Evolutionary conservation across 2,797 vertebrate species (phyloP).

Genomic region (Rachycentron canadum): DNA sequence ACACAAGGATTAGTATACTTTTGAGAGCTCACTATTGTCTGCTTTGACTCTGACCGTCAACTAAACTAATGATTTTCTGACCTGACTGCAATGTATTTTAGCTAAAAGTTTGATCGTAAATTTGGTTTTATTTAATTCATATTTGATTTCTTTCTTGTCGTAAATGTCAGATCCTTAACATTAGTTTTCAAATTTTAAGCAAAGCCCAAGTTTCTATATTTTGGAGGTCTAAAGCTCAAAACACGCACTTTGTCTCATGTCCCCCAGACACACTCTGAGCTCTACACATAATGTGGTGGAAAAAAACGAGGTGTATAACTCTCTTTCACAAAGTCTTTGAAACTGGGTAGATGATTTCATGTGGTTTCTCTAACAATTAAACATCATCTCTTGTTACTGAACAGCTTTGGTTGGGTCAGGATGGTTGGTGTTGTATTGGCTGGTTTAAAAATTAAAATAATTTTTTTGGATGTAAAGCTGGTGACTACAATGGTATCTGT

Average conservation of each 20-base stretch:
- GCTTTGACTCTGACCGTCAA: background rate
- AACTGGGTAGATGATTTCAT: background rate
- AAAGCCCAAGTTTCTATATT: background rate
- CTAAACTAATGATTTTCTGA: slow-evolving; percentile 1
- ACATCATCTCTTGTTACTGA: slow-evolving; percentile 1
- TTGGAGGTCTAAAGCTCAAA: background rate
- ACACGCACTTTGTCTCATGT: slow-evolving; percentile 42
- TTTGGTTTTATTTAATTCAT: background rate
- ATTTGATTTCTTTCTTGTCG: background rate
- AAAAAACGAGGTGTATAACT: slow-evolving; percentile 15
- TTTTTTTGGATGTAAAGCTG: background rate
- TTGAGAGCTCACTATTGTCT: slow-evolving; percentile 51
- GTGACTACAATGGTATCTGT: slow-evolving; percentile 1
- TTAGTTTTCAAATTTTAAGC: background rate
- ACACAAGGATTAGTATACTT: slow-evolving; percentile 26
- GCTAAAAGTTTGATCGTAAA: background rate
- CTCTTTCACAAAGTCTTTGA: slow-evolving; percentile 3
- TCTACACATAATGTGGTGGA: background rate
- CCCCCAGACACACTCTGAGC: slow-evolving; percentile 7
- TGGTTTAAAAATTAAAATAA: background rate
- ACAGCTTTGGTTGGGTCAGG: background rate
- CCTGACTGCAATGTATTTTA: background rate
- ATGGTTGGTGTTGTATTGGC: background rate
- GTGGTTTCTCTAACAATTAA: background rate
- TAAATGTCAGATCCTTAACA: background rate